phyloP scores from a whole-genome alignment of 2,888 invertebrate genomes.

The Opisthograptis luteolata region DNA sequence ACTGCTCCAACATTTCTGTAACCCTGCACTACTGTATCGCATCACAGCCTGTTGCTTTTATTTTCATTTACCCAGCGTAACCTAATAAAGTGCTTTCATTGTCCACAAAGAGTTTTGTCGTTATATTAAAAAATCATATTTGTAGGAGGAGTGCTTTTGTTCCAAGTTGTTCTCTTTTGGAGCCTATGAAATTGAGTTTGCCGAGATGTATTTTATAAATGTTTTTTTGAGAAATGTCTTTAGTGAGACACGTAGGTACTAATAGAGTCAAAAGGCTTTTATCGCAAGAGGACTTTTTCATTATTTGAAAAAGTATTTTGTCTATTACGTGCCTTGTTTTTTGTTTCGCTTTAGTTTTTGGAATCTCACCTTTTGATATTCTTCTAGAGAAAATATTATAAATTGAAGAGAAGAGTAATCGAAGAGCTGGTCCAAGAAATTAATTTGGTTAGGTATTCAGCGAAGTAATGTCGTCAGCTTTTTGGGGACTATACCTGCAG shows the following conservation, averaged over 20 bases:
- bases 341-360: no score
- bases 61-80: constrained; percentile 72
- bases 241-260: not conserved
- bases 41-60: constrained; percentile 65
- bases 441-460: no score
- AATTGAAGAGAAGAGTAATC: no score
- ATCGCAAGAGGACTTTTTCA: not conserved
- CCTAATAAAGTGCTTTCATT: constrained; percentile 70
- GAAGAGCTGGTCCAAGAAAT: no score
- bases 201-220: constrained; percentile 20
- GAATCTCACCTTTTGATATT: no score
- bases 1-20: constrained; percentile 35
- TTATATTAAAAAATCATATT: constrained; percentile 77
- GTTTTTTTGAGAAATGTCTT: constrained; percentile 3
- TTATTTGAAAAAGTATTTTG: no score
- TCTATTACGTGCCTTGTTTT: no score
- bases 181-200: constrained; percentile 29
- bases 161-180: constrained; percentile 51
- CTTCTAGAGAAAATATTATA: no score
- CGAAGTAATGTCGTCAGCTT: no score
- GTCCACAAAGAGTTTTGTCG: constrained; percentile 69
- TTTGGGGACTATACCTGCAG: no score
- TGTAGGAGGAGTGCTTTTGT: constrained; percentile 43
- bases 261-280: constrained; percentile 3
- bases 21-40: constrained; percentile 16